A percentile compares a stretch with the other conserved stretches of the same genome.
phyloP scores from a whole-genome alignment of 2,888 invertebrate genomes.

The Strigamia maritima region DNA sequence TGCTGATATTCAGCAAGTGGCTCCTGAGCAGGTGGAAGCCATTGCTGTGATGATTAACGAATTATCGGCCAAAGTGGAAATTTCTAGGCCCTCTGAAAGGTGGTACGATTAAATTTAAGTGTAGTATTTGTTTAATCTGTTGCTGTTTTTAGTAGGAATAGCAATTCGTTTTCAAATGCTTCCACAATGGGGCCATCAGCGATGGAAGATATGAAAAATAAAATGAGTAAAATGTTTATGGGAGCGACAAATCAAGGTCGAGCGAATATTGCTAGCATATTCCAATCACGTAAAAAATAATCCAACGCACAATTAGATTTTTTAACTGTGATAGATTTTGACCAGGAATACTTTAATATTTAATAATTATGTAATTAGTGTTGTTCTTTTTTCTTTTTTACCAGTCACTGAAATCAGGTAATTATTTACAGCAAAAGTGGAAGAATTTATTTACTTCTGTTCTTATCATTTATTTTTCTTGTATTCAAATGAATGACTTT shows the following conservation, averaged over 20 bases:
- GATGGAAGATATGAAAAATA: conserved; percentile 61
- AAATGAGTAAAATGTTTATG: conserved; percentile 62
- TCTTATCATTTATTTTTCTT: too few species aligned
- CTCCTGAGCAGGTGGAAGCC: conserved; percentile 52
- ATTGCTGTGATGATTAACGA: conserved; percentile 52
- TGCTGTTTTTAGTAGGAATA: conserved; percentile 39
- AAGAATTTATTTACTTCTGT: too few species aligned
- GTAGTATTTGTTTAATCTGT: too few species aligned
- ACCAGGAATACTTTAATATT: too few species aligned
- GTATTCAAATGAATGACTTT: too few species aligned
- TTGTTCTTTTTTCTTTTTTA: too few species aligned
- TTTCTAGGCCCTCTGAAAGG: conserved; percentile 43
- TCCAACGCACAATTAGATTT: neutral
- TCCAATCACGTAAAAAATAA: conserved; percentile 42
- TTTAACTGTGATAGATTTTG: too few species aligned
- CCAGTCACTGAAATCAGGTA: too few species aligned
- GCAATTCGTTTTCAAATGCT: conserved; percentile 36
- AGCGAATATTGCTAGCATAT: conserved; percentile 44
- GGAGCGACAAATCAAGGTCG: conserved; percentile 37
- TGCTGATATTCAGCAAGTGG: conserved; percentile 50
- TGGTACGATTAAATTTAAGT: conserved; percentile 11
- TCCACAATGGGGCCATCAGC: conserved; percentile 41
- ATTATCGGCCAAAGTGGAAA: conserved; percentile 45
- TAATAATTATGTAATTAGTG: too few species aligned
- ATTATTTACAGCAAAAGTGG: too few species aligned